Evolutionary conservation across 2,797 vertebrate genomes (phyloP).

Genomic region (Helostoma temminkii): DNA sequence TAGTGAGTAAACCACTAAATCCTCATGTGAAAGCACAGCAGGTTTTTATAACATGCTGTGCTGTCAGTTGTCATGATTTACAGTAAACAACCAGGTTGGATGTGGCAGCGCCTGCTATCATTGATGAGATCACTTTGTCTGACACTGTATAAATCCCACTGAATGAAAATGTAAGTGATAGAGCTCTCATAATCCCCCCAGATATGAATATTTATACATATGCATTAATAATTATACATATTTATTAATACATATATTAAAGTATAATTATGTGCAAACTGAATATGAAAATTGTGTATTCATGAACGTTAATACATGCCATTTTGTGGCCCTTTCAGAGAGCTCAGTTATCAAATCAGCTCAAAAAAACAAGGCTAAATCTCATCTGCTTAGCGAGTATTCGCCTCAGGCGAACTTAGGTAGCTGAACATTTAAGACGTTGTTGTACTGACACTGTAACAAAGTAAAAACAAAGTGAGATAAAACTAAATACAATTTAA

Average conservation of each 20-base stretch:
- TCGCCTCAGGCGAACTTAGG: slow-evolving; percentile 2
- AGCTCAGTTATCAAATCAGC: background rate
- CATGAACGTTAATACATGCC: background rate
- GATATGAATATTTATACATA: slow-evolving; percentile 1
- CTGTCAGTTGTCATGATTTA: slow-evolving; percentile 46
- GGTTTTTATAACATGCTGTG: slow-evolving; percentile 47
- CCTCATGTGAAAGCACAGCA: slow-evolving; percentile 43
- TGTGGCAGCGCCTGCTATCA: slow-evolving; percentile 11
- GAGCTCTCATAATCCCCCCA: background rate
- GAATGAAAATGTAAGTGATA: slow-evolving; percentile 2
- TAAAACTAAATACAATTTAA: background rate
- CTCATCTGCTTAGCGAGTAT: background rate
- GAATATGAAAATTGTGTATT: background rate
- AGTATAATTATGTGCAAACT: slow-evolving; percentile 7
- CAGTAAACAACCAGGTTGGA: slow-evolving; percentile 40
- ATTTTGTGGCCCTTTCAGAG: background rate
- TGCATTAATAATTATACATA: slow-evolving; percentile 3
- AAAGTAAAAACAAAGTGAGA: background rate
- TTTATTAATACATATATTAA: slow-evolving; percentile 1
- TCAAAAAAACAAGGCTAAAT: background rate
- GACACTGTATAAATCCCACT: background rate
- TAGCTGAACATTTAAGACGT: background rate
- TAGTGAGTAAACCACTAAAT: slow-evolving; percentile 88
- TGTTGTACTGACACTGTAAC: background rate
- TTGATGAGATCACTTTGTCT: slow-evolving; percentile 7